These are phyloP conservation scores for Ephialtes manifestator DNA, from an alignment of 2,888 invertebrate species.

Conservation along the genomic window DNA sequence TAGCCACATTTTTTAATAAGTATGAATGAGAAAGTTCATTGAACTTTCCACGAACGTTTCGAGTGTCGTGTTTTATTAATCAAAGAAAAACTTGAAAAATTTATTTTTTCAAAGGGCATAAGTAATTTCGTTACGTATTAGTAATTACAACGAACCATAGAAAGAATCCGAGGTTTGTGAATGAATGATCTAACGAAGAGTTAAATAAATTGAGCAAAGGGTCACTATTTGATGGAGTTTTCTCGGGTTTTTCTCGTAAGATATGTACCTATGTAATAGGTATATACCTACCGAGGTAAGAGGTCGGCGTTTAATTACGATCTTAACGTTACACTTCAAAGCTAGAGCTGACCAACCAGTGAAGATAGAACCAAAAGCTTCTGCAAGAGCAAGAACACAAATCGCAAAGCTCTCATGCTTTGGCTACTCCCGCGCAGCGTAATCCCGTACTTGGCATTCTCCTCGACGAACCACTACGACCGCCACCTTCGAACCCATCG, in stretches of 20 bases:
- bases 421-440: slow-evolving; percentile 38
- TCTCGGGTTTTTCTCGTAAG: too few relatives aligned
- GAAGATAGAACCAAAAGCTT: slow-evolving; percentile 45
- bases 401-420: slow-evolving; percentile 47
- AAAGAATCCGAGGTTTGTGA: too few relatives aligned
- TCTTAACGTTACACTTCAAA: slow-evolving; percentile 75
- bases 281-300: background rate
- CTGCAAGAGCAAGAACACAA: slow-evolving; percentile 62
- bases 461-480: slow-evolving; percentile 24
- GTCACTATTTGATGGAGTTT: background rate
- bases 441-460: slow-evolving; percentile 39
- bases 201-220: background rate
- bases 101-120: too few relatives aligned
- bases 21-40: too few relatives aligned
- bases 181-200: background rate
- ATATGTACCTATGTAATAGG: background rate
- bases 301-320: slow-evolving; percentile 73
- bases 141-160: too few relatives aligned
- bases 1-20: background rate
- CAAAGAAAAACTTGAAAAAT: too few relatives aligned
- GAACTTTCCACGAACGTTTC: too few relatives aligned
- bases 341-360: slow-evolving; percentile 38
- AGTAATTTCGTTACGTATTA: too few relatives aligned
- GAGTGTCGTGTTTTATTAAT: too few relatives aligned
- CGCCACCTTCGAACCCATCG: slow-evolving; percentile 39